A percentile compares a stretch with the other conserved stretches of the same genome.
phyloP scores from a whole-genome alignment of 2,797 vertebrate species.

The Syngnathus acus region DNA sequence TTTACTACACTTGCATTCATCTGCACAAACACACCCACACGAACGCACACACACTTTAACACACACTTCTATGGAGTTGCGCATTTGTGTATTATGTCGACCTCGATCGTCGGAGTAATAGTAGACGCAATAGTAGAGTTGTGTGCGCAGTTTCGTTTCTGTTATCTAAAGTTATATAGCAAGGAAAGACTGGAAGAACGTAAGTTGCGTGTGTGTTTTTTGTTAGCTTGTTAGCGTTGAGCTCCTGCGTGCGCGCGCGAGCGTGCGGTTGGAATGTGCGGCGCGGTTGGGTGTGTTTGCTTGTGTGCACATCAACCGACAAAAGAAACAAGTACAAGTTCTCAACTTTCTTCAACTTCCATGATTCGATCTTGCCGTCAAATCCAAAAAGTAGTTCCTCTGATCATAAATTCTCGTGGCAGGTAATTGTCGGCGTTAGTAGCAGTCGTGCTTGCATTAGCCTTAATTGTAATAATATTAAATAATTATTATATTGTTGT shows the following conservation, averaged over 20 bases:
- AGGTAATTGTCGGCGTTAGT: no score
- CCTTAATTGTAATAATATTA: no score
- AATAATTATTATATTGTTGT: no score
- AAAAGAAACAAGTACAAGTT: not conserved
- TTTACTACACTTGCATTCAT: not conserved
- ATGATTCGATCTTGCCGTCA: not conserved
- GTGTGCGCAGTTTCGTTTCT: conserved; percentile 3
- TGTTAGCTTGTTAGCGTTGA: not conserved
- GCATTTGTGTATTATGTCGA: not conserved
- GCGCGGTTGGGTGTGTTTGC: conserved; percentile 5
- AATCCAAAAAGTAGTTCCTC: no score
- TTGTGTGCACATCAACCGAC: not conserved
- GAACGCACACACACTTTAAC: no score
- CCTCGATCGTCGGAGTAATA: not conserved
- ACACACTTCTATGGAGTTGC: not conserved
- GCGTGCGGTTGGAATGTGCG: conserved; percentile 1
- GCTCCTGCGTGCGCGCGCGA: not conserved
- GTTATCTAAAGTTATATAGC: not conserved
- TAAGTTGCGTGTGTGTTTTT: not conserved
- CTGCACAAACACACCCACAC: not conserved
- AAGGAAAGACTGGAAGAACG: not conserved
- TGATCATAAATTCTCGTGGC: no score
- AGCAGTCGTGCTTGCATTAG: no score
- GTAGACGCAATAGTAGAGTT: not conserved
- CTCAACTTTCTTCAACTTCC: not conserved